phyloP scores from a whole-genome alignment of 1,140 invertebrate species.

The Ooceraea biroi region DNA sequence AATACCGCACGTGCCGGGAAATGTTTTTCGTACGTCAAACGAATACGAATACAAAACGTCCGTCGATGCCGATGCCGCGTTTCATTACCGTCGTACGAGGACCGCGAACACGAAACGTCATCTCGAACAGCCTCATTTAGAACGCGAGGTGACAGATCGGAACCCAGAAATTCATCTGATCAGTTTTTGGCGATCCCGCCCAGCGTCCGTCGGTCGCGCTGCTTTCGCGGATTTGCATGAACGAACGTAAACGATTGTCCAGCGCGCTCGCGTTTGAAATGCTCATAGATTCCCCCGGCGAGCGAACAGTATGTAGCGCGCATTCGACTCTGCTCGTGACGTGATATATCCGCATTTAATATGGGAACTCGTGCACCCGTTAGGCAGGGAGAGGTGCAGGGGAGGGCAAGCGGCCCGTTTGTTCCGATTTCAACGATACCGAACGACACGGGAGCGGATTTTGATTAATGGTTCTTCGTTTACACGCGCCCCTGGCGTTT shows the following conservation, averaged over 20 bases:
- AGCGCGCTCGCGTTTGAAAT: conserved; percentile 31
- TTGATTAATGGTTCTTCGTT: conserved; percentile 73
- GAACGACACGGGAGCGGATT: conserved; percentile 62
- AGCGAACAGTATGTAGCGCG: conserved; percentile 54
- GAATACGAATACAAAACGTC: background rate
- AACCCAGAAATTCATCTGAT: conserved; percentile 34
- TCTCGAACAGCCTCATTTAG: background rate
- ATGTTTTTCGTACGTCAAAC: background rate
- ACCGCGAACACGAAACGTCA: conserved; percentile 3
- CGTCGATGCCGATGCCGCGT: background rate
- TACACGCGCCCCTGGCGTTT: conserved; percentile 55
- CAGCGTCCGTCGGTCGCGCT: conserved; percentile 10
- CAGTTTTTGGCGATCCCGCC: conserved; percentile 21
- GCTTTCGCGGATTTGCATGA: conserved; percentile 58
- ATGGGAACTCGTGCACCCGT: conserved; percentile 69
- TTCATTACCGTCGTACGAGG: conserved; percentile 3
- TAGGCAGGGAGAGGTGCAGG: background rate
- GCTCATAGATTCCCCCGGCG: conserved; percentile 35
- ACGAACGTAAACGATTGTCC: conserved; percentile 50
- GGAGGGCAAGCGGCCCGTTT: conserved; percentile 47
- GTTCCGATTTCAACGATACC: conserved; percentile 75
- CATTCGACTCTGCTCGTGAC: conserved; percentile 64
- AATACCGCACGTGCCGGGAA: background rate
- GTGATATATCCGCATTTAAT: conserved; percentile 75
- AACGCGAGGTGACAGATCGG: background rate